Percentiles rank a stretch among this genome's conserved stretches.
These are phyloP conservation scores for Drosophila cardini DNA, from an alignment of 1,140 invertebrate species.

Conservation along the genomic window DNA sequence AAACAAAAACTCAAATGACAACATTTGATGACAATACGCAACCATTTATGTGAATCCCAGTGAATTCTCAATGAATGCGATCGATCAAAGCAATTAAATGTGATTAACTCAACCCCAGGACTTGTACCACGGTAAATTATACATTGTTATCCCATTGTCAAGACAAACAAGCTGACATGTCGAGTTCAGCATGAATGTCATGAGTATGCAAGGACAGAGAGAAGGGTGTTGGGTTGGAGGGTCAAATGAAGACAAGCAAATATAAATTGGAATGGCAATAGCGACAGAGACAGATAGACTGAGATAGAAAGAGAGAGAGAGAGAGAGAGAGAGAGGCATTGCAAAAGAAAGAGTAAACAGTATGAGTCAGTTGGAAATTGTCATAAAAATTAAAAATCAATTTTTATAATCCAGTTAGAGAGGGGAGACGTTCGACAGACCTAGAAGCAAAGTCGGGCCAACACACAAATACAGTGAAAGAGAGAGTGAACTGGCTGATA, in stretches of 20 bases:
- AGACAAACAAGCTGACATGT: conserved; percentile 66
- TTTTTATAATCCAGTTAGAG: conserved; percentile 84
- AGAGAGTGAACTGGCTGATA: conserved; percentile 45
- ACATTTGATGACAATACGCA: conserved; percentile 14
- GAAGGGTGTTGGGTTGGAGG: conserved; percentile 5
- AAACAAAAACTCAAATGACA: not conserved
- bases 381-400: conserved; percentile 85
- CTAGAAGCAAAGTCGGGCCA: conserved; percentile 18
- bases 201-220: conserved; percentile 8
- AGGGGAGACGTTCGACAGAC: conserved; percentile 34
- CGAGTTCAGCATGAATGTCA: conserved; percentile 54
- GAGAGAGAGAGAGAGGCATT: conserved; percentile 11
- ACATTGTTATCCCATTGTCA: conserved; percentile 63
- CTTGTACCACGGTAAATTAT: conserved; percentile 47
- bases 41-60: conserved; percentile 7
- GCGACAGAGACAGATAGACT: conserved; percentile 6
- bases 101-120: conserved; percentile 8
- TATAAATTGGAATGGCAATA: conserved; percentile 44
- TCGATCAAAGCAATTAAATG: conserved; percentile 45
- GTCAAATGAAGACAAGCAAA: conserved; percentile 50
- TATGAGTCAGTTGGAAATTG: conserved; percentile 76
- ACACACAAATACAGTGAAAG: conserved; percentile 19
- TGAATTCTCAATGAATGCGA: conserved; percentile 5
- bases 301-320: not conserved
- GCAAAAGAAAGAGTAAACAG: conserved; percentile 3